phyloP scores from a whole-genome alignment of 2,113 vertebrate genomes.

The Oreocharis arfaki region DNA sequence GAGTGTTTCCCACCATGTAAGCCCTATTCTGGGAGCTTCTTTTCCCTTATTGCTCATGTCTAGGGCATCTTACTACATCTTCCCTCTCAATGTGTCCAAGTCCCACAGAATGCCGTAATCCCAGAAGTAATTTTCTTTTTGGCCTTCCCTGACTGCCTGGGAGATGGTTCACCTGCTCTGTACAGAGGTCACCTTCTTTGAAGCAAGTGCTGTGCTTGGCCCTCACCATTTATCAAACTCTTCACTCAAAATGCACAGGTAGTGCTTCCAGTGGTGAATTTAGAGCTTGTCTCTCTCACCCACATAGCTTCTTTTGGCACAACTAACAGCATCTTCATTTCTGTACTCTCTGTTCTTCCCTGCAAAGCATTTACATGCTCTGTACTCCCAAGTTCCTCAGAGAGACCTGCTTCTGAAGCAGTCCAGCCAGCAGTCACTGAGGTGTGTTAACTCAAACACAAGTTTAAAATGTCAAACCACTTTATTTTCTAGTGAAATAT shows the following conservation, averaged over 20 bases:
- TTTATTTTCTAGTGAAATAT: background rate
- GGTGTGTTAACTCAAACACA: background rate
- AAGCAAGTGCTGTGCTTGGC: background rate
- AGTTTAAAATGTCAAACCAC: background rate
- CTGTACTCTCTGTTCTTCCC: background rate
- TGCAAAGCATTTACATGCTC: background rate
- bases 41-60: background rate
- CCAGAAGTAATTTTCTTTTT: background rate
- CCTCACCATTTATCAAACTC: background rate
- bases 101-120: background rate
- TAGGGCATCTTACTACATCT: background rate
- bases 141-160: background rate
- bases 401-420: background rate
- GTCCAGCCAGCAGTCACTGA: background rate
- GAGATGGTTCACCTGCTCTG: background rate
- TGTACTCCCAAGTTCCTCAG: background rate
- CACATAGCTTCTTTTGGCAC: background rate
- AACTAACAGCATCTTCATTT: background rate
- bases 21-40: background rate
- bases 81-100: background rate
- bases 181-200: background rate
- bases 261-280: background rate
- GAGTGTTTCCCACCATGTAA: fast-evolving
- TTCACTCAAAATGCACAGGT: background rate
- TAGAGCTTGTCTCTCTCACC: background rate